Conservation (phyloP, 2,113 vertebrate genomes). For the Phyllopteryx taeniolatus region DNA sequence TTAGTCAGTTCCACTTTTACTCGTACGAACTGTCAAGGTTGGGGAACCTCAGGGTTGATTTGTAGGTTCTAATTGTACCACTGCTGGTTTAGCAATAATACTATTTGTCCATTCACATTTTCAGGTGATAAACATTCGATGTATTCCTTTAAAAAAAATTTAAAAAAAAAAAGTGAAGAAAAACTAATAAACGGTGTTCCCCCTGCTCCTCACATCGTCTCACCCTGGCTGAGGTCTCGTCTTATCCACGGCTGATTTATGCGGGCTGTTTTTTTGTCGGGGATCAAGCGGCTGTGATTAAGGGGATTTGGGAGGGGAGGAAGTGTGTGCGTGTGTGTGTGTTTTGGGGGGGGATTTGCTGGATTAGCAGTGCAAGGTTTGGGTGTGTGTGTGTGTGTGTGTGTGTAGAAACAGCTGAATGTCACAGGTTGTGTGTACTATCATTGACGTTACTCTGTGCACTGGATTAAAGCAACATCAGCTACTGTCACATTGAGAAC, state of each 20-base stretch:
- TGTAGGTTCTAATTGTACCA: not conserved
- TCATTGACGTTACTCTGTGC: slow-evolving; percentile 51
- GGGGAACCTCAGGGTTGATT: not conserved
- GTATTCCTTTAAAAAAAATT: not conserved
- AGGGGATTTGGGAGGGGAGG: slow-evolving; percentile 56
- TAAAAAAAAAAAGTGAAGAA: not conserved
- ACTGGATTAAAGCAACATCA: slow-evolving; percentile 59
- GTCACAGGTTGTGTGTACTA: slow-evolving; percentile 65
- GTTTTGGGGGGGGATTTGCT: slow-evolving; percentile 53
- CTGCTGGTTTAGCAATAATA: not conserved
- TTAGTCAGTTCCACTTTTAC: not conserved
- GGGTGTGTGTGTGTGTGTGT: slow-evolving; percentile 62
- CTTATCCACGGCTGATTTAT: slow-evolving; percentile 4
- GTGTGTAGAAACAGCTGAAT: slow-evolving; percentile 59
- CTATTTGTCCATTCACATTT: not conserved
- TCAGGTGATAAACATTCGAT: not conserved
- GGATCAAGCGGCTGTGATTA: slow-evolving; percentile 70
- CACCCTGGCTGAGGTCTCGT: slow-evolving; percentile 26
- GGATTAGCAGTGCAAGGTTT: slow-evolving; percentile 70
- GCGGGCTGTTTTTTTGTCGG: slow-evolving; percentile 52
- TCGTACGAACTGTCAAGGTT: not conserved
- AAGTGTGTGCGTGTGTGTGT: slow-evolving; percentile 71
- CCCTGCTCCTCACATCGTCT: not conserved
- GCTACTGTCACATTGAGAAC: not conserved
- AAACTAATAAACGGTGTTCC: not conserved